phyloP scores from a whole-genome alignment of 2,797 vertebrate genomes.

The Fratercula arctica region DNA sequence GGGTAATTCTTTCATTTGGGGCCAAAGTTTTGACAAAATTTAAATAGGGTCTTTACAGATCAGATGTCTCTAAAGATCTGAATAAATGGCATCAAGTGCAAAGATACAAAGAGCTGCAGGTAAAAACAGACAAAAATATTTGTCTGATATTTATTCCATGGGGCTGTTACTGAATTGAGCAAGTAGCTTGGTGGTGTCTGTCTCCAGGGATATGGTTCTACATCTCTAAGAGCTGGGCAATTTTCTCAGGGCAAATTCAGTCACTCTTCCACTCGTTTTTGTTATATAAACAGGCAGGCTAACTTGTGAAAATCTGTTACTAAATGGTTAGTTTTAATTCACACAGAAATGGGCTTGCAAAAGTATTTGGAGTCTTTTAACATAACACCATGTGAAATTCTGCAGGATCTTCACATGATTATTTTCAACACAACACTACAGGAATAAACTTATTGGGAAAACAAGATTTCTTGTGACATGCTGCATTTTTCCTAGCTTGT shows the following conservation, averaged over 20 bases:
- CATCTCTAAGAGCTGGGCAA: background rate
- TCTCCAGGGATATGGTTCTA: background rate
- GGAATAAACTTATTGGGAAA: background rate
- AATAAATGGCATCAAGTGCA: background rate
- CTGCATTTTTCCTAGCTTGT: background rate
- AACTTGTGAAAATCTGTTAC: background rate
- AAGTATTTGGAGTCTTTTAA: background rate
- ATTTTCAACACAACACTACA: background rate
- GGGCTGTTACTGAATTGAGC: background rate
- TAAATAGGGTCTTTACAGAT: background rate
- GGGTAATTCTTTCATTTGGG: background rate
- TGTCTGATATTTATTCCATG: background rate
- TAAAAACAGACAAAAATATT: background rate
- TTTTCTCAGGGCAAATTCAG: background rate
- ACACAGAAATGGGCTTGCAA: background rate
- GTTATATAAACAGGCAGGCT: background rate
- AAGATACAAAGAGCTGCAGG: background rate
- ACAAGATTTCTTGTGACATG: background rate
- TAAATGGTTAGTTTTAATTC: background rate
- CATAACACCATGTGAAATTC: background rate
- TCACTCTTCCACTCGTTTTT: background rate
- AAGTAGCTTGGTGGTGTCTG: background rate
- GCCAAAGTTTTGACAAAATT: background rate
- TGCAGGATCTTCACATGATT: background rate
- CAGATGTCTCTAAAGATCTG: background rate